Evolutionary conservation across 2,113 vertebrate species (phyloP), one percentile per base, ranked within the genome.

Genomic region (Panurus biarmicus): DNA sequence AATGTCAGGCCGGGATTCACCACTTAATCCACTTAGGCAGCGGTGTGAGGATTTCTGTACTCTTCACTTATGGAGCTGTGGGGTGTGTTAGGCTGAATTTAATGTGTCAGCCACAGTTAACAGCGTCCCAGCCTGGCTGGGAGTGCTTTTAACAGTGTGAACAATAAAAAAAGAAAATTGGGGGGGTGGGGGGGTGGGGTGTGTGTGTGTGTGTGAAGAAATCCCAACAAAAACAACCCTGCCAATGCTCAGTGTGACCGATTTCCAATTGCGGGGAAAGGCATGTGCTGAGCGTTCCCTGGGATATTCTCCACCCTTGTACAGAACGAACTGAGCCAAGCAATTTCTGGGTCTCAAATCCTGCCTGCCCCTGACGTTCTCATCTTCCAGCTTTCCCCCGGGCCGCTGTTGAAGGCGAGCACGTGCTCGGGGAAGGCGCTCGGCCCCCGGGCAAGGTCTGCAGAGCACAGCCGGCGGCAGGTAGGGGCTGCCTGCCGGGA

Each of bases 231-330:
- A 76, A 84, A 17, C 26, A 74, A 26, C 33, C 35, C 50, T 75
- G 89, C 91, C 79, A 85, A 61, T 33, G 61, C 88, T 76, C 50
- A 40, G 64, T 71, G 80, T 24, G 77, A 92, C 91, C 81, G 10
- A 58, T 65, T 94, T 93, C 88, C 79, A 95, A 91, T 64, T 51
- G 90, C 16, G 16, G 88, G 85, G 92, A 94, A 94, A 96, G 88
- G 92, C 95, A 96, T 93, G 92, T 60, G 79, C 92, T 28, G 85
- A 96, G 72, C 3, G 0, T 35, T 96, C 95, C 88, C 94, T 53
- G 79, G 92, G 88, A 94, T 94, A 71, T 94, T 96, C 96, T 96
- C 95, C 92, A 96, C 96, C 95, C 96, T 95, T 62, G 74, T 6
- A 64, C 87, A 80, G 78, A 83, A 89, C 93, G 6, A 93, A 71